Conservation (phyloP, 2,797 vertebrate species). For the Dryobates pubescens region DNA sequence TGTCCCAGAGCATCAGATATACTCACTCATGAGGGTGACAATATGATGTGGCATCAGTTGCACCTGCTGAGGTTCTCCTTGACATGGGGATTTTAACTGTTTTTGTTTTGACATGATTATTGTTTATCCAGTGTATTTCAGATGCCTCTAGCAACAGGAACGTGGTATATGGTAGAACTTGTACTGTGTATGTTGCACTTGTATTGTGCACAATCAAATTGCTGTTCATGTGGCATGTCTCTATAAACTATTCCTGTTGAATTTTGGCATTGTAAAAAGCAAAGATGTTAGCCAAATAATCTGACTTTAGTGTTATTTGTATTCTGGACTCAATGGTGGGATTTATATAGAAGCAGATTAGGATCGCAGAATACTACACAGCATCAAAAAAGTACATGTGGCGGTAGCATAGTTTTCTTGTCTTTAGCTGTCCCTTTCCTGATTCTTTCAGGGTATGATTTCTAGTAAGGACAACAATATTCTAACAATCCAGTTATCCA, state of each 20-base stretch:
- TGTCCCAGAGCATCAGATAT: not conserved
- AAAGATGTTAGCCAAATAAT: not conserved
- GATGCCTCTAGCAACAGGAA: not conserved
- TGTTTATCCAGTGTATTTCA: not conserved
- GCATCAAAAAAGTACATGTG: not conserved
- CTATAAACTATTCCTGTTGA: not conserved
- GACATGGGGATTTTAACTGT: not conserved
- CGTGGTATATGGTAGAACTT: not conserved
- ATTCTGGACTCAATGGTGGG: not conserved
- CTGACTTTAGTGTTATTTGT: not conserved
- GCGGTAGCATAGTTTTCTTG: not conserved
- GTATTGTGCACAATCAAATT: not conserved
- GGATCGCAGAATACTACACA: not conserved
- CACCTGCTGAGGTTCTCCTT: not conserved
- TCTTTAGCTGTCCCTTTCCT: not conserved
- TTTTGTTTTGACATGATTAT: not conserved
- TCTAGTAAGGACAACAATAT: not conserved
- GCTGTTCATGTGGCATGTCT: not conserved
- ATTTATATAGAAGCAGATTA: not conserved
- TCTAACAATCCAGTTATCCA: not conserved
- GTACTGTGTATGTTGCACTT: not conserved
- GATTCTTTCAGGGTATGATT: not conserved
- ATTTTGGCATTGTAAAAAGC: not conserved
- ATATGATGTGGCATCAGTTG: not conserved
- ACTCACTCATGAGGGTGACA: not conserved